Evolutionary conservation across 2,797 vertebrate genomes (phyloP).

Genomic region (Novumbra hubbsi): DNA sequence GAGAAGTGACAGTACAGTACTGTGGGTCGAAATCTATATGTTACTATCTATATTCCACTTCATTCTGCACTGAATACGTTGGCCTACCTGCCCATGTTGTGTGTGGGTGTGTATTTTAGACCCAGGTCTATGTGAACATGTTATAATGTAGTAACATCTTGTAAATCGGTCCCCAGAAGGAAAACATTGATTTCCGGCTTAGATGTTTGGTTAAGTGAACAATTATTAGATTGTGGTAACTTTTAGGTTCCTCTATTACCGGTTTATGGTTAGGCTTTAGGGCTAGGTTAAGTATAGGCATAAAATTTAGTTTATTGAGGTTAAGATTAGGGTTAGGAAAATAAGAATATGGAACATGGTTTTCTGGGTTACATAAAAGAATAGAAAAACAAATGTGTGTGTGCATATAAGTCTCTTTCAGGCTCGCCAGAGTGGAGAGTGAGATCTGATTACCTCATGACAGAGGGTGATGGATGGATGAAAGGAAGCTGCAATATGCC

Average conservation of each 20-base stretch:
- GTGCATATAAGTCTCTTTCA: not conserved
- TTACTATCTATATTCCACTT: not conserved
- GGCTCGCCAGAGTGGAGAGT: not conserved
- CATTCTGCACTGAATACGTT: not conserved
- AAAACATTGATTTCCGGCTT: no score
- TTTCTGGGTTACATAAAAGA: not conserved
- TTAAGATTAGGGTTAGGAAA: not conserved
- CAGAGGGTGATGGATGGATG: no score
- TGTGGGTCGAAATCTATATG: no score
- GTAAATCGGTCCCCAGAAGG: no score
- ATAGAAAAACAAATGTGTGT: not conserved
- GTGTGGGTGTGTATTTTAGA: not conserved
- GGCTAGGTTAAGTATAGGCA: slow-evolving; percentile 16
- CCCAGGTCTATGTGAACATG: no score
- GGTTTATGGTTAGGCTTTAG: no score
- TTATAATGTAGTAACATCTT: no score
- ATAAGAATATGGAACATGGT: slow-evolving; percentile 6
- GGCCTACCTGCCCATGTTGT: not conserved
- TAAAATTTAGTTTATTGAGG: slow-evolving; percentile 15
- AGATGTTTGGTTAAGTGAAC: no score
- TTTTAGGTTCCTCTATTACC: no score
- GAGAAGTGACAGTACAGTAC: not conserved
- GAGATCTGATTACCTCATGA: not conserved
- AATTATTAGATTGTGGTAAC: no score
- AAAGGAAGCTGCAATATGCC: no score